phyloP scores from a whole-genome alignment of 2,888 invertebrate species.

The Hypena proboscidalis region DNA sequence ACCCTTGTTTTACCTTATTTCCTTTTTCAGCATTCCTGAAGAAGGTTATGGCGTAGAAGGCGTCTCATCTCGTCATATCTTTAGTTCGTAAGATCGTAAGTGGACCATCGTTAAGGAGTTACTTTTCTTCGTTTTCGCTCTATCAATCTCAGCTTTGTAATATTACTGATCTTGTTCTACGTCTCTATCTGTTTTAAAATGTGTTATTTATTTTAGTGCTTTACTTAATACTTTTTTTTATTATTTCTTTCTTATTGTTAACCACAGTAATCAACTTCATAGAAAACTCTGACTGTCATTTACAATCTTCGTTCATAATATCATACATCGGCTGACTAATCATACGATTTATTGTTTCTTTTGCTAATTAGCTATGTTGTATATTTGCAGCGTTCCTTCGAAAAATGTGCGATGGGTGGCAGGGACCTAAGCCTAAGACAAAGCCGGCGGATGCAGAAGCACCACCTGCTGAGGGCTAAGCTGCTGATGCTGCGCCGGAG shows the following conservation, averaged over 20 bases:
- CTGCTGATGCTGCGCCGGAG: slow-evolving; percentile 38
- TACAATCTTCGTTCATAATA: slow-evolving; percentile 23
- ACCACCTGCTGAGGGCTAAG: slow-evolving; percentile 69
- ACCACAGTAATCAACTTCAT: slow-evolving; percentile 7
- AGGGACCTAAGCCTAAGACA: slow-evolving; percentile 54
- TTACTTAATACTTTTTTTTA: slow-evolving; percentile 28
- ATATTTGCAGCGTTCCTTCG: slow-evolving; percentile 91
- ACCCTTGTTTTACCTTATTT: slow-evolving; percentile 68
- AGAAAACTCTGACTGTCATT: slow-evolving; percentile 13
- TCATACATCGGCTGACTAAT: slow-evolving; percentile 27
- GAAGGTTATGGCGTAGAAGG: slow-evolving; percentile 89
- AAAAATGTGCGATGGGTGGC: slow-evolving; percentile 91
- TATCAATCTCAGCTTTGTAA: slow-evolving; percentile 39
- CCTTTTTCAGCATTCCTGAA: slow-evolving; percentile 91
- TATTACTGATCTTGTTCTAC: slow-evolving; percentile 32
- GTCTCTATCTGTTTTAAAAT: slow-evolving; percentile 25
- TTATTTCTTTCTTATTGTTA: slow-evolving; percentile 20
- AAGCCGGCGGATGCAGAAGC: slow-evolving; percentile 49
- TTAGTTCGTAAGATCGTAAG: slow-evolving; percentile 86
- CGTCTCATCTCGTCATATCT: slow-evolving; percentile 73
- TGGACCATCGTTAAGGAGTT: slow-evolving; percentile 52
- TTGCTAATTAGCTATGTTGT: slow-evolving; percentile 10
- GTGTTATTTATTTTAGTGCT: slow-evolving; percentile 30
- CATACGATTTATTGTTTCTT: neutral
- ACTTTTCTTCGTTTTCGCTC: slow-evolving; percentile 53